Percentiles rank a stretch among this genome's conserved stretches.
These are phyloP conservation scores for Rhimphoctona megacephalus DNA, from an alignment of 2,888 invertebrate species.

Conservation along the genomic window DNA sequence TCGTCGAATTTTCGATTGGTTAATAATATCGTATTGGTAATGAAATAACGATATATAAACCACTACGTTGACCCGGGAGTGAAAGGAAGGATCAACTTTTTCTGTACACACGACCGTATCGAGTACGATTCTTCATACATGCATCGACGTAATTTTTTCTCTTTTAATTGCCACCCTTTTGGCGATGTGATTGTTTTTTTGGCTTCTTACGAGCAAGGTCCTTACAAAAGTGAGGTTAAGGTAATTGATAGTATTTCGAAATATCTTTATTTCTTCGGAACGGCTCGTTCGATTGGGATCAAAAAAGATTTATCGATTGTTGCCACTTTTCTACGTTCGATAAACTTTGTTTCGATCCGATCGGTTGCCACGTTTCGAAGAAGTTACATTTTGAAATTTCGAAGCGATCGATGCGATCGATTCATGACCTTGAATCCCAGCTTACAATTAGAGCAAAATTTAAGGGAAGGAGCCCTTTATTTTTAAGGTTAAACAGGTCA, in stretches of 20 bases:
- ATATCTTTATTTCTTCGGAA: background rate
- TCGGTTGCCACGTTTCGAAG: background rate
- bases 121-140: background rate
- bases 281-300: background rate
- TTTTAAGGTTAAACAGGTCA: too few species aligned
- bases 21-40: constrained; percentile 17
- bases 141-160: background rate
- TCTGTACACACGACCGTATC: background rate
- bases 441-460: background rate
- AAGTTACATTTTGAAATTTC: background rate
- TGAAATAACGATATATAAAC: constrained; percentile 32
- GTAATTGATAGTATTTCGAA: background rate
- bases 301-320: background rate
- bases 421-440: background rate
- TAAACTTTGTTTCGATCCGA: background rate
- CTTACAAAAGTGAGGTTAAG: background rate
- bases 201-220: too few species aligned
- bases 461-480: too few species aligned
- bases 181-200: background rate
- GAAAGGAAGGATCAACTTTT: constrained; percentile 39
- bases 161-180: background rate
- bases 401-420: too few species aligned
- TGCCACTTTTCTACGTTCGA: background rate
- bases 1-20: constrained; percentile 20
- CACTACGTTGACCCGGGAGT: constrained; percentile 24